Percentiles rank a stretch among this genome's conserved stretches.
phyloP scores from a whole-genome alignment of 2,797 vertebrate genomes.

The Epinephelus awoara region DNA sequence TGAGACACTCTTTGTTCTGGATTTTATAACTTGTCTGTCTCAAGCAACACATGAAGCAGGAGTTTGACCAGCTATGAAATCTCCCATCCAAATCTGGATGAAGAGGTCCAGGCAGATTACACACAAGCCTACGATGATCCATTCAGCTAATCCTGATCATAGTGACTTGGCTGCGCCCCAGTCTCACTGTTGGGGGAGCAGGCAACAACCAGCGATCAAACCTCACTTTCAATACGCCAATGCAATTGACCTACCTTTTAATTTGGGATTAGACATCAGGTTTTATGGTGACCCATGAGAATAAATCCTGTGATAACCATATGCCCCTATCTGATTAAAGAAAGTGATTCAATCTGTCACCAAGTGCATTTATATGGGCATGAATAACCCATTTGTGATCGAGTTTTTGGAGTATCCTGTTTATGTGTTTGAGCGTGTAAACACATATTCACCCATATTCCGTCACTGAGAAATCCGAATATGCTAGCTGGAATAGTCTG shows the following conservation, averaged over 20 bases:
- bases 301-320: neutral
- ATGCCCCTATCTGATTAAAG: neutral
- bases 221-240: slow-evolving; percentile 21
- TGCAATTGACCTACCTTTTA: slow-evolving; percentile 55
- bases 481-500: too few relatives aligned
- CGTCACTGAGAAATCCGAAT: too few relatives aligned
- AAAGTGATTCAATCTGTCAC: neutral
- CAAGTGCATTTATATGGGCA: too few relatives aligned
- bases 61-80: slow-evolving; percentile 16
- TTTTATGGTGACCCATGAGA: slow-evolving; percentile 14
- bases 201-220: slow-evolving; percentile 13
- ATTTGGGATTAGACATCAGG: slow-evolving; percentile 42
- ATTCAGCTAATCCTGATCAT: slow-evolving; percentile 64
- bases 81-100: slow-evolving; percentile 56
- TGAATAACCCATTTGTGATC: too few relatives aligned
- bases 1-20: neutral
- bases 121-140: slow-evolving; percentile 50
- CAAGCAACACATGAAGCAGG: neutral
- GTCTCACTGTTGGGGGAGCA: slow-evolving; percentile 16
- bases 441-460: too few relatives aligned
- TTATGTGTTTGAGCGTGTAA: too few relatives aligned
- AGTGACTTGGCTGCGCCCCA: slow-evolving; percentile 34
- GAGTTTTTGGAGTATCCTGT: too few relatives aligned
- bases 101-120: slow-evolving; percentile 52
- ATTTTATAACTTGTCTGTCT: neutral